Evolutionary conservation across 1,140 invertebrate species (phyloP).

Genomic region (Drosophila saltans): DNA sequence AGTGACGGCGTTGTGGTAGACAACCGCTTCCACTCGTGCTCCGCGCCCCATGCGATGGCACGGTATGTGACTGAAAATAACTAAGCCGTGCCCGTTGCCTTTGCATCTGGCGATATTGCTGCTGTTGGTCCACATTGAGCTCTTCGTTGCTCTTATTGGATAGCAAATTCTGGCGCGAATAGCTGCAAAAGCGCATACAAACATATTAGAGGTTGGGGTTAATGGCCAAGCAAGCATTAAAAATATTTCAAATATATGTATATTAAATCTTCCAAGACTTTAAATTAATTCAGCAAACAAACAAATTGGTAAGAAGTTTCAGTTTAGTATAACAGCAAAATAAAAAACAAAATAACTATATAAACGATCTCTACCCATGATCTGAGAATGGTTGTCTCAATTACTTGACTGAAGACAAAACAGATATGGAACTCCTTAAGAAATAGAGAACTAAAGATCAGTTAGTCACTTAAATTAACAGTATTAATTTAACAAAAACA

Average conservation of each 20-base stretch:
- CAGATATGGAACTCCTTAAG: too few species aligned
- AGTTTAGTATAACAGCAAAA: neutral
- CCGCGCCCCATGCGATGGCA: constrained; percentile 44
- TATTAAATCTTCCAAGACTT: constrained; percentile 4
- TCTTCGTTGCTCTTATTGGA: constrained; percentile 89
- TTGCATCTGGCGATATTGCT: constrained; percentile 62
- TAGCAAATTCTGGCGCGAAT: constrained; percentile 92
- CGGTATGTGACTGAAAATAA: constrained; percentile 47
- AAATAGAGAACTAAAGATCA: too few species aligned
- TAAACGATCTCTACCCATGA: too few species aligned
- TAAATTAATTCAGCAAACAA: constrained; percentile 9
- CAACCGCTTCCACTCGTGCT: constrained; percentile 40
- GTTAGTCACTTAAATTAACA: constrained; percentile 52
- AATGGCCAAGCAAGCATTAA: constrained; percentile 58
- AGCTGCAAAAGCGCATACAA: constrained; percentile 85
- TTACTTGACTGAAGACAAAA: too few species aligned
- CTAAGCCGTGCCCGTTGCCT: constrained; percentile 56
- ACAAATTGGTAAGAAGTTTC: constrained; percentile 28
- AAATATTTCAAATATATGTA: neutral
- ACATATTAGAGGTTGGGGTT: constrained; percentile 66
- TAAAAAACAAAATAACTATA: too few species aligned
- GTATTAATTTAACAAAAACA: constrained; percentile 33
- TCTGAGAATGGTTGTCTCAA: too few species aligned
- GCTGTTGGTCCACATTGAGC: constrained; percentile 67
- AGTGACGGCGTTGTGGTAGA: constrained; percentile 57